Conservation (phyloP, 2,113 vertebrate genomes). For the Pituophis catenifer region DNA sequence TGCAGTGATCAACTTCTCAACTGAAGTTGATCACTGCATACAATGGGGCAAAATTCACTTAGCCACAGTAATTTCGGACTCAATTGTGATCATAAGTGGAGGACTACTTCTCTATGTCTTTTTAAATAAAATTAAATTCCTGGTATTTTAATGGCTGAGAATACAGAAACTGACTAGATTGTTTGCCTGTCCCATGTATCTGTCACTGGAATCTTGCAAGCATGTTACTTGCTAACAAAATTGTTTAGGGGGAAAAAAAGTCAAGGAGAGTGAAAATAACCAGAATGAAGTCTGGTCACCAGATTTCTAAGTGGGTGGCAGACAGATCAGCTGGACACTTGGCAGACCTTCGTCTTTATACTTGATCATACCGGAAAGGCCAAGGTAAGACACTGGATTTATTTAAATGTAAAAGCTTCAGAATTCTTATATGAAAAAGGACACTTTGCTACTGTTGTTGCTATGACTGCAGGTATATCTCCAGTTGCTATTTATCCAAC, state of each 20-base stretch:
- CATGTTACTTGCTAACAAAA: neutral
- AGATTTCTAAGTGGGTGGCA: constrained; percentile 24
- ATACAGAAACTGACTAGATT: too few species aligned
- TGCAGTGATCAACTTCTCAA: neutral
- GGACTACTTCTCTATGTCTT: neutral
- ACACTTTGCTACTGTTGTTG: neutral
- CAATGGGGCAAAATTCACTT: neutral
- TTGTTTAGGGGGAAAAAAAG: neutral
- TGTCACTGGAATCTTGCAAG: neutral
- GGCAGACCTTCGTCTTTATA: neutral
- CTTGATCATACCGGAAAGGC: neutral
- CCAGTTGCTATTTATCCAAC: neutral
- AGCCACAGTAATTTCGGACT: neutral
- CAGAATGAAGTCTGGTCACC: constrained; percentile 9
- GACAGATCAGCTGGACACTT: neutral
- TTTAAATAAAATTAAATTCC: neutral
- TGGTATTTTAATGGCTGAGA: neutral
- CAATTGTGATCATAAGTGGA: neutral
- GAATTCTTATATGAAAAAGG: neutral
- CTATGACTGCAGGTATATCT: neutral
- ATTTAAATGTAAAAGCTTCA: neutral
- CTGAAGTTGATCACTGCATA: neutral
- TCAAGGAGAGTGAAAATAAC: constrained; percentile 5
- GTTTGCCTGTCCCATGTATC: neutral
- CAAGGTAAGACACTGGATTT: neutral